Evolutionary conservation across 1,140 invertebrate genomes (phyloP).

Genomic region (Telenomus remus): DNA sequence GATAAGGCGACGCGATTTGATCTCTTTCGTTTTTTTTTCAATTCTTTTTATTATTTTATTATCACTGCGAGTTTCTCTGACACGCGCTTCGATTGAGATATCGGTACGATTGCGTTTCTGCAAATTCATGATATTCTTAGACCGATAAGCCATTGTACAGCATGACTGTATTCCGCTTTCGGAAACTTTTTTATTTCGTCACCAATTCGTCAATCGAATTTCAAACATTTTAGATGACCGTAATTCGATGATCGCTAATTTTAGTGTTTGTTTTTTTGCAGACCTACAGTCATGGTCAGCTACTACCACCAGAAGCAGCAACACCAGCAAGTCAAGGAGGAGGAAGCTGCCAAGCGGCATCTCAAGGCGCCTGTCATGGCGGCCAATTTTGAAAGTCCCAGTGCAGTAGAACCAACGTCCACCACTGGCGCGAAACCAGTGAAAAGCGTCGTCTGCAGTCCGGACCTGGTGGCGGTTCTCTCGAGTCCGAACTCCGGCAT

Average conservation of each 20-base stretch:
- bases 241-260: no score
- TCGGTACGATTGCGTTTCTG: constrained; percentile 1
- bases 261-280: constrained; percentile 12
- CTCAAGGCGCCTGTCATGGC: background rate
- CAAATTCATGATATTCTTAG: constrained; percentile 13
- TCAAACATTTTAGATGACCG: no score
- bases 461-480: constrained; percentile 64
- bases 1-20: background rate
- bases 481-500: constrained; percentile 29
- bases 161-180: background rate
- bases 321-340: constrained; percentile 39
- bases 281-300: constrained; percentile 62
- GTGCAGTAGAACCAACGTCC: constrained; percentile 8
- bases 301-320: constrained; percentile 60
- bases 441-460: constrained; percentile 69
- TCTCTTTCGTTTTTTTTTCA: no score
- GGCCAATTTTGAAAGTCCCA: constrained; percentile 3
- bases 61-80: background rate
- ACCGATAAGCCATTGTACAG: constrained; percentile 19
- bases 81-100: background rate
- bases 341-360: constrained; percentile 30
- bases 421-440: constrained; percentile 61
- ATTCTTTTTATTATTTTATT: no score
- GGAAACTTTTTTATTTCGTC: background rate
- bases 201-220: background rate